These are phyloP conservation scores for Dasypolia templi DNA, from an alignment of 2,888 invertebrate species.

Conservation along the genomic window DNA sequence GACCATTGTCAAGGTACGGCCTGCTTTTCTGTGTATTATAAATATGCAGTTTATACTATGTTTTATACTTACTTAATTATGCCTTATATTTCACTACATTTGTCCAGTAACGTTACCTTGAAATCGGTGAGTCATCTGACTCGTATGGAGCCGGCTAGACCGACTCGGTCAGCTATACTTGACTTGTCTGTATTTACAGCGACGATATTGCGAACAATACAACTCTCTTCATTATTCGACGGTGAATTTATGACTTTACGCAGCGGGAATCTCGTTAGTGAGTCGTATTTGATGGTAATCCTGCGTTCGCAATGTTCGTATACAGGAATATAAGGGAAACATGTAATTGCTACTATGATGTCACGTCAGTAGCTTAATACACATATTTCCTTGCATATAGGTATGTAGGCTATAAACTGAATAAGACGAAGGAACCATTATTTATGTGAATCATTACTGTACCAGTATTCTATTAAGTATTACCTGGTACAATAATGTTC, in stretches of 20 bases:
- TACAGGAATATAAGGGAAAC: conserved; percentile 15
- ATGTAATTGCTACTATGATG: conserved; percentile 1
- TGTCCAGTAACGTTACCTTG: conserved; percentile 73
- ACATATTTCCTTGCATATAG: conserved; percentile 34
- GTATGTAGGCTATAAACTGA: background rate
- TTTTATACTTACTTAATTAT: conserved; percentile 45
- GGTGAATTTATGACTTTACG: conserved; percentile 74
- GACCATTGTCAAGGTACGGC: background rate
- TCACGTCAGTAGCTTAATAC: conserved; percentile 9
- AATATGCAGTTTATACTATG: conserved; percentile 21
- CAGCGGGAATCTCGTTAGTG: conserved; percentile 74
- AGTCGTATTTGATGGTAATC: conserved; percentile 40
- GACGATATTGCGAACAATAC: conserved; percentile 50
- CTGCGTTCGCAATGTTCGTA: conserved; percentile 17
- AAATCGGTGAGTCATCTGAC: conserved; percentile 82
- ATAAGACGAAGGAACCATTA: background rate
- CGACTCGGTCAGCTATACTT: conserved; percentile 61
- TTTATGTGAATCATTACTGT: conserved; percentile 1
- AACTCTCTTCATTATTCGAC: conserved; percentile 66
- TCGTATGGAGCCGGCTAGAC: conserved; percentile 79
- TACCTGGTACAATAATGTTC: background rate
- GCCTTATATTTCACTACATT: conserved; percentile 65
- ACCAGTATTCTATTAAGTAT: background rate
- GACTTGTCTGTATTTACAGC: conserved; percentile 44
- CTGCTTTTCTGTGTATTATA: background rate